Conservation (phyloP, 2,797 vertebrate genomes). For the Varecia variegata region DNA sequence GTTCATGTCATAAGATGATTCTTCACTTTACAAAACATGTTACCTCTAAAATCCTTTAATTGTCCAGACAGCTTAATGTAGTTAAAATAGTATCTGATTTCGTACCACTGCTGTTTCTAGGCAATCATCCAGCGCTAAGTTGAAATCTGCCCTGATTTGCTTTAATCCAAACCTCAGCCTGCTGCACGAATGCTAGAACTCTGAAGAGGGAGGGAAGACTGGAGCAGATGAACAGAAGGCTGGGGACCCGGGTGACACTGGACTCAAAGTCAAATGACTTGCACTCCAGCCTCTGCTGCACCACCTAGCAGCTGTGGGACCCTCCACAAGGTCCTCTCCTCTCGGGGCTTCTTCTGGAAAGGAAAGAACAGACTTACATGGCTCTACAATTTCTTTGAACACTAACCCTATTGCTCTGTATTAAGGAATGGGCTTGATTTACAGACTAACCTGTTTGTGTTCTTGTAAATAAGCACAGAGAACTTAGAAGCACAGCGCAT, state of each 20-base stretch:
- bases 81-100: not conserved
- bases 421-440: not conserved
- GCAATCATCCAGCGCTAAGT: not conserved
- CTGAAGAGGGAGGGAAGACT: not conserved
- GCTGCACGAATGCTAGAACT: accelerated
- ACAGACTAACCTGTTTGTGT: not conserved
- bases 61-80: not conserved
- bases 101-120: not conserved
- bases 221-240: accelerated
- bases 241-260: not conserved
- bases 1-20: constrained; percentile 18
- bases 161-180: not conserved
- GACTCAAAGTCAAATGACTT: not conserved
- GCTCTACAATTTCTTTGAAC: not conserved
- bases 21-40: not conserved
- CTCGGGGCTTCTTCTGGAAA: not conserved
- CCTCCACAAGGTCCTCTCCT: not conserved
- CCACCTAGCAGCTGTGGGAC: not conserved
- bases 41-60: not conserved
- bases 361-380: not conserved
- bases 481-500: not conserved
- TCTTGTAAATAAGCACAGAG: not conserved
- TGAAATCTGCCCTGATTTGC: not conserved
- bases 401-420: not conserved
- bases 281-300: not conserved